These are phyloP conservation scores for Cerceris rybyensis DNA, from an alignment of 2,888 invertebrate genomes.

Conservation along the genomic window DNA sequence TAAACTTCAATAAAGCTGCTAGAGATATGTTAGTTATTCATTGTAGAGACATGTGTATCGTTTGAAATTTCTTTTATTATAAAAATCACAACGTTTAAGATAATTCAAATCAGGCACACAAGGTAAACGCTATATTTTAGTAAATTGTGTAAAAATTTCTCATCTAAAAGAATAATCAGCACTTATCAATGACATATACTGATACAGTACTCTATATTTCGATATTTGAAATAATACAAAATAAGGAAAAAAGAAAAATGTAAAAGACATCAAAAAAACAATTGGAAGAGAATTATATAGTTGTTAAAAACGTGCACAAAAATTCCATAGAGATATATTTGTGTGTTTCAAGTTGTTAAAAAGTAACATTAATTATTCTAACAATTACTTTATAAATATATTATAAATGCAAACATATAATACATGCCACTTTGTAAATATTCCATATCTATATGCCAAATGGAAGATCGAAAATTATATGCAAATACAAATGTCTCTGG, in stretches of 20 bases:
- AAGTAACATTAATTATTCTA: background rate
- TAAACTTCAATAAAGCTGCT: too few relatives aligned
- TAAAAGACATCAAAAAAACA: conserved; percentile 11
- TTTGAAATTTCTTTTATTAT: too few relatives aligned
- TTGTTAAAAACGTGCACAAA: background rate
- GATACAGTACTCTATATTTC: background rate
- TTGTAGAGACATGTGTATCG: too few relatives aligned
- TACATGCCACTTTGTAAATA: conserved; percentile 17
- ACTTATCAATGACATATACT: background rate
- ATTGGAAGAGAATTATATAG: conserved; percentile 8
- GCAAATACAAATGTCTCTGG: conserved; percentile 32
- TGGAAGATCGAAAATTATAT: conserved; percentile 14
- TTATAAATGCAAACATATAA: conserved; percentile 8
- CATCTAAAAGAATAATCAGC: background rate
- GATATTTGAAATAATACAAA: background rate
- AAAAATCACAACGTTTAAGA: too few relatives aligned
- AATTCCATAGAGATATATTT: too few relatives aligned
- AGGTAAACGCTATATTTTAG: too few relatives aligned
- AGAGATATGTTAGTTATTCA: too few relatives aligned
- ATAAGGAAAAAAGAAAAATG: background rate
- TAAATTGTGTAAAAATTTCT: too few relatives aligned
- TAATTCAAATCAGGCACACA: too few relatives aligned
- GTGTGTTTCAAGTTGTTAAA: too few relatives aligned
- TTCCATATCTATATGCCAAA: conserved; percentile 24
- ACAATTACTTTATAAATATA: background rate